Conservation (phyloP, 2,888 invertebrate species). For the Laspeyria flexula region DNA sequence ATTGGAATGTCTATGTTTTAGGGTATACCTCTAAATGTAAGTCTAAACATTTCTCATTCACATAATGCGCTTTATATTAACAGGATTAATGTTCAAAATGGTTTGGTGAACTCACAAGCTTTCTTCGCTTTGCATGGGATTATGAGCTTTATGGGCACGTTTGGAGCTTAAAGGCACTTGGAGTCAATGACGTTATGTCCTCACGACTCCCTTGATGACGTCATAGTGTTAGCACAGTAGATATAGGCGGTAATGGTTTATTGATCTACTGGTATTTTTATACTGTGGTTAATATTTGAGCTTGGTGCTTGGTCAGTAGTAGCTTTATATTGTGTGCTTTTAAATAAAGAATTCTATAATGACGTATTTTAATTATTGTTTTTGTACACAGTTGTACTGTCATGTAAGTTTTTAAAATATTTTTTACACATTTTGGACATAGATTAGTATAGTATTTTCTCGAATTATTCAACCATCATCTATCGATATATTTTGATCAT, state of each 20-base stretch:
- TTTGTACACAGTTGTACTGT: conserved; percentile 6
- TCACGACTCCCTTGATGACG: conserved; percentile 66
- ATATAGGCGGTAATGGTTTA: conserved; percentile 2
- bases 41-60: conserved; percentile 30
- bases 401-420: conserved; percentile 15
- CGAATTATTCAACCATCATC: no score
- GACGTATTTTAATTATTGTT: conserved; percentile 11
- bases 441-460: no score
- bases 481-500: no score
- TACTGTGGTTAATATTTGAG: conserved; percentile 19
- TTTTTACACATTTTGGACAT: neutral
- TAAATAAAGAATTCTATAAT: neutral
- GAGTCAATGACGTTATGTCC: conserved; percentile 81
- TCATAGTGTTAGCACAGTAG: conserved; percentile 34
- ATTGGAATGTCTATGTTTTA: conserved; percentile 42
- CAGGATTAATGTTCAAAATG: conserved; percentile 20
- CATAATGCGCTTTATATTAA: conserved; percentile 36
- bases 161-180: conserved; percentile 42
- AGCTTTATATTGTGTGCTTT: conserved; percentile 11
- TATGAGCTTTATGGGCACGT: conserved; percentile 33
- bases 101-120: conserved; percentile 24
- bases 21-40: conserved; percentile 40
- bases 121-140: conserved; percentile 54
- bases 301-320: conserved; percentile 11
- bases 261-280: neutral